Conservation (phyloP, 2,113 vertebrate genomes). For the Elanus axillaris region DNA sequence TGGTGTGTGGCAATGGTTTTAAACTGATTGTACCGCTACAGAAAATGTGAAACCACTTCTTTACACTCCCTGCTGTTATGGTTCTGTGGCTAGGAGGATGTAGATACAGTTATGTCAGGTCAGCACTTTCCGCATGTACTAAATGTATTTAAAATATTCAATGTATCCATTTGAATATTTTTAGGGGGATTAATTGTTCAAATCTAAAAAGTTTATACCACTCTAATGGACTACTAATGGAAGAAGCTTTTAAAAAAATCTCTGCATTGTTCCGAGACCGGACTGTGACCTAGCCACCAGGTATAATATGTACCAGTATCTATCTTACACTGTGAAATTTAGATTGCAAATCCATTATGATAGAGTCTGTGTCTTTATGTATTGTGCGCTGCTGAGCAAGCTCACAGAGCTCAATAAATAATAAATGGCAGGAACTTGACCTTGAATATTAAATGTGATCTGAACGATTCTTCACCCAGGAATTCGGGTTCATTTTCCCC, state of each 20-base stretch:
- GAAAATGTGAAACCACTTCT: not conserved
- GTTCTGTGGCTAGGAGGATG: not conserved
- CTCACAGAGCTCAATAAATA: conserved; percentile 49
- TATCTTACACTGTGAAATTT: conserved; percentile 16
- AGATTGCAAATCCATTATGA: conserved; percentile 51
- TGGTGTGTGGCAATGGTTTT: not conserved
- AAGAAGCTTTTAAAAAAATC: conserved; percentile 38
- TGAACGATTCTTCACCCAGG: not conserved
- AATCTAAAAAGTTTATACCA: conserved; percentile 46
- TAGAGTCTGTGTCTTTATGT: conserved; percentile 30
- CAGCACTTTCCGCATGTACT: conserved; percentile 15
- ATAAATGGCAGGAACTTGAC: conserved; percentile 31
- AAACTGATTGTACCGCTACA: not conserved
- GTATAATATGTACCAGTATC: conserved; percentile 44
- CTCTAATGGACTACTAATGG: conserved; percentile 60
- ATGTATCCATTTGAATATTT: conserved; percentile 35
- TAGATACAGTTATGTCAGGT: not conserved
- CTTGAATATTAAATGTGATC: not conserved
- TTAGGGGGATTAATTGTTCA: conserved; percentile 43
- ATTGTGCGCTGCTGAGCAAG: conserved; percentile 31
- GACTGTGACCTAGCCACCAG: conserved; percentile 37
- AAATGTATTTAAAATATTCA: conserved; percentile 39
- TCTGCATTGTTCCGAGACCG: not conserved
- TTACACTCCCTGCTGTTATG: not conserved
- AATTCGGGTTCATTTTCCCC: not conserved